A percentile compares a stretch with the other conserved stretches of the same genome.
These are phyloP conservation scores for Zaprionus kolodkinae DNA, from an alignment of 1,140 invertebrate genomes.

Conservation along the genomic window DNA sequence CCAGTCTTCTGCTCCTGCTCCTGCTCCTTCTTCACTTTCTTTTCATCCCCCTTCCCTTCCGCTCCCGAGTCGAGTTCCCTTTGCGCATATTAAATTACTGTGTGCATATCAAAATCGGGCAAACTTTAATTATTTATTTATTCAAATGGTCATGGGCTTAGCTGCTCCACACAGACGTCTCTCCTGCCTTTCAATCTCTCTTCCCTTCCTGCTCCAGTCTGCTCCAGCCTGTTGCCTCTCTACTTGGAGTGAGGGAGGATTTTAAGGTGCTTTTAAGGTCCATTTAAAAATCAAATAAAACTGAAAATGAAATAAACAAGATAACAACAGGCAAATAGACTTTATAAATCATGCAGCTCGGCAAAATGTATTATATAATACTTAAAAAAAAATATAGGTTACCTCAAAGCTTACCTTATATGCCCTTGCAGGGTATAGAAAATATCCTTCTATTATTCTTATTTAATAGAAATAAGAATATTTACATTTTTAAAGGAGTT, in stretches of 20 bases:
- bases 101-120: constrained; percentile 35
- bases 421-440: too few species aligned
- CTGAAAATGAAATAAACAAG: constrained; percentile 2
- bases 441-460: too few species aligned
- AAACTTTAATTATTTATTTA: constrained; percentile 75
- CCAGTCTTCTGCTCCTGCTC: neutral
- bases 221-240: neutral
- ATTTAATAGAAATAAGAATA: too few species aligned
- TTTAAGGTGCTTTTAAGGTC: constrained; percentile 30
- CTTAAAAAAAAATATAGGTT: neutral
- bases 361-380: constrained; percentile 18
- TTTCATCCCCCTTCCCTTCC: neutral
- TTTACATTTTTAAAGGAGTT: too few species aligned
- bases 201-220: neutral
- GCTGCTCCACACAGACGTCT: constrained; percentile 28
- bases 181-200: neutral
- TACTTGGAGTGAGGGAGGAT: neutral
- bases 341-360: constrained; percentile 24
- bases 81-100: constrained; percentile 36
- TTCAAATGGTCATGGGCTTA: constrained; percentile 59
- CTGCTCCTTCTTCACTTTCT: neutral
- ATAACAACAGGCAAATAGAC: constrained; percentile 15
- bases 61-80: constrained; percentile 1
- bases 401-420: too few species aligned
- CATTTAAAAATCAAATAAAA: constrained; percentile 19